Evolutionary conservation across 2,888 invertebrate genomes (phyloP), one percentile per base, ranked within the genome.

Genomic region (Margaritifera margaritifera): DNA sequence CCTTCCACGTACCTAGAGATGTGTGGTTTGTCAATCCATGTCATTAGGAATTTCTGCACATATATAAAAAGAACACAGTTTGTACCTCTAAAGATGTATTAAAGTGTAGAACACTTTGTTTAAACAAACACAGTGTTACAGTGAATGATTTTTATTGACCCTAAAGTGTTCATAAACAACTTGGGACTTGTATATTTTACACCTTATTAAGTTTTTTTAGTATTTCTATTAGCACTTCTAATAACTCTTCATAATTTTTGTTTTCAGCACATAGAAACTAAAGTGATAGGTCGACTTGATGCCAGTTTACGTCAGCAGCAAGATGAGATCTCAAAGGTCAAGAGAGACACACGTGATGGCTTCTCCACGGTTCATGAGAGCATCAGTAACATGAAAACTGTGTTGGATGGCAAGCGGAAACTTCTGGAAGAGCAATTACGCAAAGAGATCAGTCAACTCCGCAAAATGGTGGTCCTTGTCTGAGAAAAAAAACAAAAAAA

Each of bases 391-490:
- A 88, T 89, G 85, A 88, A 88, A 71, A 84, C 87, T 19, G 88
- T 89, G 15, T 84, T 87, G 80, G 89, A 89, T 53, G 88, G 88
- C 25, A 89, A 89, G 72, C 78, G 86, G 24, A 87, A 86, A 74
- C 78, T 89, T 18, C 79, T 87, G 27, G 89, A 89, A 66, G 89
- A 89, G 71, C 88, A 87, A 72, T 80, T 89, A 57, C 75, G 87
- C 60, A 88, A 88, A 76, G 89, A 89, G 80, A 88, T 89, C 66
- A 80, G 85, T 31, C 87, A 88, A 69, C 85, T 89, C 25, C 78
- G 88, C 42, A 89, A 89, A 76, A 89, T 89, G 89, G 87, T 89
- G 11, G 89, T 89, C 8, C 79, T 89, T 11, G 87, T 89, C 25
- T 89, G 75, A 83, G 62, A 24, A 31, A 22, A 20, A 42, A 19